A percentile compares a stretch with the other conserved stretches of the same genome.
phyloP scores from a whole-genome alignment of 2,113 vertebrate genomes.

The Sialia sialis region DNA sequence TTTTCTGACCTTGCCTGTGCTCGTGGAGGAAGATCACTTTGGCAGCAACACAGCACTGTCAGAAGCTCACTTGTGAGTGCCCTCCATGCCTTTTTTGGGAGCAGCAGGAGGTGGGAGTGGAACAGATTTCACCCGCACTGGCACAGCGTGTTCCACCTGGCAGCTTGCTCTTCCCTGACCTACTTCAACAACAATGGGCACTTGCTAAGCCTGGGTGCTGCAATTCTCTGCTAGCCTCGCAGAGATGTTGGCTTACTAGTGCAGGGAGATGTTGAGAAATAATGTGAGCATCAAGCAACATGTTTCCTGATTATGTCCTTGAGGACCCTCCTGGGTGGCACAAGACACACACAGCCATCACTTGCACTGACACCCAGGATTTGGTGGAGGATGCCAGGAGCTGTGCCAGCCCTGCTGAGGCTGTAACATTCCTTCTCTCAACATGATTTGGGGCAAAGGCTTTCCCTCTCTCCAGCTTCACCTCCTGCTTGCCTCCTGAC shows the following conservation, averaged over 20 bases:
- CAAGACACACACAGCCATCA: rapidly evolving
- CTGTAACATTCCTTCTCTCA: neutral
- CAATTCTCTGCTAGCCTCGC: neutral
- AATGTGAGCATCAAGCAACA: neutral
- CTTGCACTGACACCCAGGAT: neutral
- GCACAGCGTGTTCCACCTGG: neutral
- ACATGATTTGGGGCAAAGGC: neutral
- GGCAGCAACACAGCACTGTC: neutral
- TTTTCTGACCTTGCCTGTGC: neutral
- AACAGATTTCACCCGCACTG: neutral
- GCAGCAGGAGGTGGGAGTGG: neutral
- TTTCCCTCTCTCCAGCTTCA: neutral
- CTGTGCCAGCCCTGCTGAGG: rapidly evolving
- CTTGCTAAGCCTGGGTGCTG: neutral
- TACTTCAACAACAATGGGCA: neutral
- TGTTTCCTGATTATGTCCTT: neutral
- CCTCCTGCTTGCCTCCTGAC: neutral
- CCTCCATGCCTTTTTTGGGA: neutral
- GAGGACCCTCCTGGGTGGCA: neutral
- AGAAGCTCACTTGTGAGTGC: neutral
- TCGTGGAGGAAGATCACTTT: neutral
- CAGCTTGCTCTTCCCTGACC: neutral
- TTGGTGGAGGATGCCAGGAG: neutral
- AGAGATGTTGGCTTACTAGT: neutral
- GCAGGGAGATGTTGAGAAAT: neutral